Evolutionary conservation across 2,888 invertebrate genomes (phyloP).

Genomic region (Noctuana brunneofusca): DNA sequence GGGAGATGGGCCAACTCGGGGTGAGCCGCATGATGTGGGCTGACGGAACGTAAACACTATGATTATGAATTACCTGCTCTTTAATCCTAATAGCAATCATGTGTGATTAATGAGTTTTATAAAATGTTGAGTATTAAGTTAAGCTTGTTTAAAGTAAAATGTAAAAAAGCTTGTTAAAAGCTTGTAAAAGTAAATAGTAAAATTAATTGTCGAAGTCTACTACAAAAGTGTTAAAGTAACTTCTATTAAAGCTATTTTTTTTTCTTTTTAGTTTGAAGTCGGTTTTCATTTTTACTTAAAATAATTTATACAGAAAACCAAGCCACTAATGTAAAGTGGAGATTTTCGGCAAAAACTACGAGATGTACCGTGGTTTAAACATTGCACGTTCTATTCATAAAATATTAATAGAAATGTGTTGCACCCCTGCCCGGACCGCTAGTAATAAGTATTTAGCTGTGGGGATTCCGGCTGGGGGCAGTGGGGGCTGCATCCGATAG

Average conservation of each 20-base stretch:
- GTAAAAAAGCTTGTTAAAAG: too few species aligned
- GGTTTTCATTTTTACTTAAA: too few species aligned
- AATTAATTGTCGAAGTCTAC: too few species aligned
- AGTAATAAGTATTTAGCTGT: conserved; percentile 53
- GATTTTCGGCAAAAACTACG: conserved; percentile 32
- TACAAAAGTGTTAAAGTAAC: too few species aligned
- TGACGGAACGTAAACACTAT: conserved; percentile 23
- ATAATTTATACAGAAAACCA: too few species aligned
- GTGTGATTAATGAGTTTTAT: not conserved
- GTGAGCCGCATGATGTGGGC: too few species aligned
- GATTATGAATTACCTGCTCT: conserved; percentile 24
- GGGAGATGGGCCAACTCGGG: conserved; percentile 43
- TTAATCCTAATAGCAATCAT: conserved; percentile 11
- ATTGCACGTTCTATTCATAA: conserved; percentile 71
- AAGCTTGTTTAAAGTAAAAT: not conserved
- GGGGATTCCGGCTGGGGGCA: conserved; percentile 43
- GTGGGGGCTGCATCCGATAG: conserved; percentile 8
- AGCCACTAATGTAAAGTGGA: conserved; percentile 11
- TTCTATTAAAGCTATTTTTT: too few species aligned
- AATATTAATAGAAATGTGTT: conserved; percentile 75
- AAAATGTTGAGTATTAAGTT: not conserved
- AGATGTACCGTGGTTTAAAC: conserved; percentile 60
- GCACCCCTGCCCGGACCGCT: conserved; percentile 52
- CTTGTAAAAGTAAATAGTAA: too few species aligned
- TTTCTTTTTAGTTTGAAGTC: too few species aligned